A percentile compares a stretch with the other conserved stretches of the same genome.
These are phyloP conservation scores for Tragelaphus imberbis DNA, from an alignment of 2,113 vertebrate species.

Conservation along the genomic window DNA sequence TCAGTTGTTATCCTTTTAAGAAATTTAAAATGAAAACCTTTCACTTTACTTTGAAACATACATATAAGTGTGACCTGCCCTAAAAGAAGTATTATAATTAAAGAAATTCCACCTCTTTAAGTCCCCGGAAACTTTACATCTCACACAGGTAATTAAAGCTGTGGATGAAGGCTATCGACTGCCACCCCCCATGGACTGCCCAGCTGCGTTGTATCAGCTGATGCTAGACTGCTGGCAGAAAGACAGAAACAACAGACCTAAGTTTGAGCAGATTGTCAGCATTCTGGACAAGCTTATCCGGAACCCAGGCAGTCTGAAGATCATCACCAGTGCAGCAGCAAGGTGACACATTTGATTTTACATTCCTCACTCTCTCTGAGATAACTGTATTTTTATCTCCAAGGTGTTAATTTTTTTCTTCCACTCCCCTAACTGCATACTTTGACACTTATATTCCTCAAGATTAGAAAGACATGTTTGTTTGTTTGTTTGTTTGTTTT, in stretches of 20 bases:
- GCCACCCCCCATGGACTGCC: constrained; percentile 98
- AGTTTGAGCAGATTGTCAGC: constrained; percentile 99
- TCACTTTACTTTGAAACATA: constrained; percentile 49
- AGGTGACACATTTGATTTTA: constrained; percentile 83
- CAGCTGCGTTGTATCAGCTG: constrained; percentile 95
- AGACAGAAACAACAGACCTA: constrained; percentile 97
- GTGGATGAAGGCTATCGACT: constrained; percentile 98
- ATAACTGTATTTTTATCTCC: constrained; percentile 38
- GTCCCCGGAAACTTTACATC: constrained; percentile 55
- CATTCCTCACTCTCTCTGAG: not conserved
- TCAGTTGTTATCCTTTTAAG: constrained; percentile 33
- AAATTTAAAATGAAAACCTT: constrained; percentile 63
- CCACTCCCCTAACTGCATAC: not conserved
- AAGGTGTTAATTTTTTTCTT: not conserved
- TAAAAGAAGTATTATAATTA: constrained; percentile 18
- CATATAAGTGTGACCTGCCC: not conserved
- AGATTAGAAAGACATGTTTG: not conserved
- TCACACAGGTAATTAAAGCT: constrained; percentile 94
- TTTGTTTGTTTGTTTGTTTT: not conserved
- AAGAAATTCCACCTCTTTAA: constrained; percentile 6
- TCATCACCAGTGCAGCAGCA: constrained; percentile 93
- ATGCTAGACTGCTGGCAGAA: constrained; percentile 99
- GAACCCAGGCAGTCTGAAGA: constrained; percentile 96
- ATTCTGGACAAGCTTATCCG: constrained; percentile 98
- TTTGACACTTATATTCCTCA: not conserved